A percentile compares a stretch with the other conserved stretches of the same genome.
phyloP scores from a whole-genome alignment of 1,140 invertebrate species.

The Centruroides sculpturatus region DNA sequence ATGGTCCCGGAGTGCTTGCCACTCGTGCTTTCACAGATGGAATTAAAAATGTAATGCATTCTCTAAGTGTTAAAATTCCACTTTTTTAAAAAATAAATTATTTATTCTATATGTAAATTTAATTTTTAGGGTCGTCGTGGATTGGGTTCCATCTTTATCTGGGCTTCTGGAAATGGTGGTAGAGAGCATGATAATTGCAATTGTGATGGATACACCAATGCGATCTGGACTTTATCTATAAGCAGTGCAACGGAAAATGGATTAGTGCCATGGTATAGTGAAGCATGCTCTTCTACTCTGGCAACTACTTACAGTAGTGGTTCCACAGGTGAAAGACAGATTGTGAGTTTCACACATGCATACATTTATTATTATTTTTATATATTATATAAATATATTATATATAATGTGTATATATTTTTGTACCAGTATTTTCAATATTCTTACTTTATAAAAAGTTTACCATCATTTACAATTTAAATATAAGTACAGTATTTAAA shows the following conservation, averaged over 20 bases:
- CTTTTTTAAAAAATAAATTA: not conserved
- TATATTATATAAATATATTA: not conserved
- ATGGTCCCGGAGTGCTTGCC: slow-evolving; percentile 95
- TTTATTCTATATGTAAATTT: not conserved
- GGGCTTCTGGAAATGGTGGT: slow-evolving; percentile 97
- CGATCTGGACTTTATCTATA: slow-evolving; percentile 94
- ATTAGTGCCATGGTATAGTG: slow-evolving; percentile 81
- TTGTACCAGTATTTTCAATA: no score
- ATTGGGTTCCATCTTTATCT: slow-evolving; percentile 97
- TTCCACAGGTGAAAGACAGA: slow-evolving; percentile 54
- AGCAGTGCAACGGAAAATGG: slow-evolving; percentile 93
- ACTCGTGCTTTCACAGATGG: slow-evolving; percentile 90
- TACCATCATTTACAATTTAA: no score
- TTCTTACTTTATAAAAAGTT: no score
- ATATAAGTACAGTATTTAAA: no score
- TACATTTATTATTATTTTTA: not conserved
- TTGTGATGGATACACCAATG: slow-evolving; percentile 98
- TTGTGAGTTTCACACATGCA: slow-evolving; percentile 36
- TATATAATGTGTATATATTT: no score
- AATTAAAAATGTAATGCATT: slow-evolving; percentile 49
- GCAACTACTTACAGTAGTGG: slow-evolving; percentile 94
- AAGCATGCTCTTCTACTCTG: slow-evolving; percentile 83
- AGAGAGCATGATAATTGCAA: slow-evolving; percentile 79
- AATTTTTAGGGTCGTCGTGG: slow-evolving; percentile 63
- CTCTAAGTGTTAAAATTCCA: not conserved